Percentiles rank a stretch among this genome's conserved stretches.
These are phyloP conservation scores for Dryobates pubescens DNA, from an alignment of 2,797 vertebrate species.

Conservation along the genomic window DNA sequence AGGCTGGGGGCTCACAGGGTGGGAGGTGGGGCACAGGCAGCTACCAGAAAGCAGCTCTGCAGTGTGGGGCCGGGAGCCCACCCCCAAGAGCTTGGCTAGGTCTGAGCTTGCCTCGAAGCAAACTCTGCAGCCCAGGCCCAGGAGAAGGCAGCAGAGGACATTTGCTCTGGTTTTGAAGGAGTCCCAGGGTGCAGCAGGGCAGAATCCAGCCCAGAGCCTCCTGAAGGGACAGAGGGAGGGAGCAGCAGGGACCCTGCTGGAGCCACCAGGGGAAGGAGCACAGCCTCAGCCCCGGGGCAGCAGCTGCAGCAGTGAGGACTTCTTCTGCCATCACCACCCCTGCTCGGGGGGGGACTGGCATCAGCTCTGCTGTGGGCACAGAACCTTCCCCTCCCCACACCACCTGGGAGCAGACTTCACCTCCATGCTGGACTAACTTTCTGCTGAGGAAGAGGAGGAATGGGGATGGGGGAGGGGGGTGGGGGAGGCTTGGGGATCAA, in stretches of 20 bases:
- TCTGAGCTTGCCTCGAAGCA: background rate
- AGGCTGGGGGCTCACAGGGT: background rate
- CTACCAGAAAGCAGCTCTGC: background rate
- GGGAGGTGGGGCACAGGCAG: background rate
- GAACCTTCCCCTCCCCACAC: background rate
- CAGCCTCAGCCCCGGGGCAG: background rate
- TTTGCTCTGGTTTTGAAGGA: background rate
- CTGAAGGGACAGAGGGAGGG: background rate
- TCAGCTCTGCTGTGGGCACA: background rate
- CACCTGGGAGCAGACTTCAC: background rate
- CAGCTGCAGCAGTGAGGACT: background rate
- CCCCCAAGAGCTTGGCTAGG: background rate
- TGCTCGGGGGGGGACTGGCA: background rate
- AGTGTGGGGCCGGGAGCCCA: background rate
- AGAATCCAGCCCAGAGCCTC: background rate
- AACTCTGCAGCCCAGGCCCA: background rate
- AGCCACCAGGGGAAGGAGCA: background rate
- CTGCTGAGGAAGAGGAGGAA: background rate
- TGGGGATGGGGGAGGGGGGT: accelerated
- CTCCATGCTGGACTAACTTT: background rate
- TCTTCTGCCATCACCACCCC: background rate
- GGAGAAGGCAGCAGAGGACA: background rate
- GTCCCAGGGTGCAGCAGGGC: background rate
- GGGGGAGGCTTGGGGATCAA: background rate
- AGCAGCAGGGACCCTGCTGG: background rate